A percentile compares a stretch with the other conserved stretches of the same genome.
phyloP scores from a whole-genome alignment of 53 echinoderm and acorn worm species.

The Paracentrotus lividus region DNA sequence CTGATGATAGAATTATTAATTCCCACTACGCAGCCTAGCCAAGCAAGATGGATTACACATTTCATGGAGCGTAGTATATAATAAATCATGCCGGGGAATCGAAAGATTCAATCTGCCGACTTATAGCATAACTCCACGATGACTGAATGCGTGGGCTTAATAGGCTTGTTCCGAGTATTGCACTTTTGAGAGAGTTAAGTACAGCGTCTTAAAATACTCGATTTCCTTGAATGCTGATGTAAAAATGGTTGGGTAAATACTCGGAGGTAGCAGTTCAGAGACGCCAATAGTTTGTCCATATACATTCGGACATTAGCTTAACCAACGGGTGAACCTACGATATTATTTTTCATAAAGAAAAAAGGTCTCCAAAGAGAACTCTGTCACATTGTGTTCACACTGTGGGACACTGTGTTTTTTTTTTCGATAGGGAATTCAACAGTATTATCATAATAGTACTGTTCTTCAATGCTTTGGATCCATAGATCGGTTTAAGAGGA shows the following conservation, averaged over 20 bases:
- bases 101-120: not conserved
- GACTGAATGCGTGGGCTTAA: constrained; percentile 2
- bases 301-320: too few relatives aligned
- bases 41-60: constrained; percentile 54
- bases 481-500: too few relatives aligned
- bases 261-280: too few relatives aligned
- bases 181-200: not conserved
- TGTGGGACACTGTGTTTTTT: too few relatives aligned
- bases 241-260: not conserved
- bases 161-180: constrained; percentile 8
- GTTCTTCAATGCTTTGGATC: too few relatives aligned
- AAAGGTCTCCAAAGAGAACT: too few relatives aligned
- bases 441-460: too few relatives aligned
- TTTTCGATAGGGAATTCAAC: too few relatives aligned
- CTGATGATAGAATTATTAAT: constrained; percentile 36
- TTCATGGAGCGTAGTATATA: constrained; percentile 43
- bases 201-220: not conserved
- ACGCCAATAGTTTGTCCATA: too few relatives aligned
- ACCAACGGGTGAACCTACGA: too few relatives aligned
- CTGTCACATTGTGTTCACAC: too few relatives aligned
- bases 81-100: constrained; percentile 3
- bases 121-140: not conserved
- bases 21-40: not conserved
- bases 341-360: too few relatives aligned
- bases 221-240: not conserved